Percentiles rank a stretch among this genome's conserved stretches.
Conservation (phyloP, 2,797 vertebrate species). For the Acipenser oxyrinchus region DNA sequence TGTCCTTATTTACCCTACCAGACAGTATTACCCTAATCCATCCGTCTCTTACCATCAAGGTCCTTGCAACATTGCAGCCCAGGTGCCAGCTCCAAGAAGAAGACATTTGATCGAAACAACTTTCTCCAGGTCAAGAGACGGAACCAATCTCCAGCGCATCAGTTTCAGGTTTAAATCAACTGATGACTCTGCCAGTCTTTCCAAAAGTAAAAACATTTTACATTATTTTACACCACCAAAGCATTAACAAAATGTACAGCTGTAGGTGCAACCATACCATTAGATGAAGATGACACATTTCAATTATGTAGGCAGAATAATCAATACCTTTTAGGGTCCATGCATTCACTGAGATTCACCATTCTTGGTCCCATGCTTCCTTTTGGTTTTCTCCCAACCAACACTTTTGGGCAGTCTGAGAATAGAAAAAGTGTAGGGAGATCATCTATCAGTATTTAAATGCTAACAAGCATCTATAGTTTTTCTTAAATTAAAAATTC, state of each 20-base stretch:
- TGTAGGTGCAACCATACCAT: not conserved
- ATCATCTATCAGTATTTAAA: too few species aligned
- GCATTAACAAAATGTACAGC: not conserved
- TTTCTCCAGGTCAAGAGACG: conserved; percentile 86
- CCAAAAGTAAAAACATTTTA: not conserved
- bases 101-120: conserved; percentile 83
- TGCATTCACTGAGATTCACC: conserved; percentile 96
- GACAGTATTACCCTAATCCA: not conserved
- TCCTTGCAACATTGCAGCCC: conserved; percentile 90
- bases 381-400: conserved; percentile 95
- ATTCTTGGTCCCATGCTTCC: conserved; percentile 88
- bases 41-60: conserved; percentile 74
- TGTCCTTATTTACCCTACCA: not conserved
- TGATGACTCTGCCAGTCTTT: conserved; percentile 91
- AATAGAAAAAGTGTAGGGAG: conserved; percentile 10
- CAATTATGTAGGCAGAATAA: not conserved
- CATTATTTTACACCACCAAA: not conserved
- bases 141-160: conserved; percentile 96
- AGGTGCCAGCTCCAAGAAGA: conserved; percentile 91
- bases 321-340: conserved; percentile 91
- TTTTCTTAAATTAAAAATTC: too few species aligned
- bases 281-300: not conserved
- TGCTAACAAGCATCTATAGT: too few species aligned
- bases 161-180: conserved; percentile 95
- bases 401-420: conserved; percentile 82